Conservation (phyloP, 2,113 vertebrate genomes). For the Sterrhoptilus dennistouni region DNA sequence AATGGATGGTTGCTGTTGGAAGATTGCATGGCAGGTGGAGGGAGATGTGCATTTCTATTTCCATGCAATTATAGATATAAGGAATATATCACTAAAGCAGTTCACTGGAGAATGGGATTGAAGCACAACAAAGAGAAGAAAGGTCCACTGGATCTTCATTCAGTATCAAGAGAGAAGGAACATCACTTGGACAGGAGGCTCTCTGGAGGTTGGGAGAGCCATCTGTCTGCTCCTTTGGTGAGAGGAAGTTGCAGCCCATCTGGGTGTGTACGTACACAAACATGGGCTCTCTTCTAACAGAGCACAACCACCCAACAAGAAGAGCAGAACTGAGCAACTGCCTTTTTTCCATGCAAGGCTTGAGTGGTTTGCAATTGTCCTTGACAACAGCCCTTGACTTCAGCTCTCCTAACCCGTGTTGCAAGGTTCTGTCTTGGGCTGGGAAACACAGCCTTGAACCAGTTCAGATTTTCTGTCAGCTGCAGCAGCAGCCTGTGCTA, state of each 20-base stretch:
- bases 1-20: neutral
- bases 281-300: neutral
- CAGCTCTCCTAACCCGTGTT: neutral
- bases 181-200: neutral
- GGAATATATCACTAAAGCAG: neutral
- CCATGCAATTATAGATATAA: neutral
- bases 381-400: neutral
- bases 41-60: neutral
- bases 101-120: neutral
- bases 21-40: neutral
- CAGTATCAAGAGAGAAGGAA: neutral
- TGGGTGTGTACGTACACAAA: rapidly evolving
- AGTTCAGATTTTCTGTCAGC: neutral
- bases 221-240: neutral
- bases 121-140: neutral
- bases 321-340: neutral
- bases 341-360: neutral
- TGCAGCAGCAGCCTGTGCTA: neutral
- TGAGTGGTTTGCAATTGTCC: neutral
- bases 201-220: neutral
- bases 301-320: neutral
- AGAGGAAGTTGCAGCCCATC: neutral
- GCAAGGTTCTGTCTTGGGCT: neutral
- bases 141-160: neutral
- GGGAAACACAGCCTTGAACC: neutral